These are phyloP conservation scores for Tineola bisselliella DNA, from an alignment of 2,888 invertebrate species.

Conservation along the genomic window DNA sequence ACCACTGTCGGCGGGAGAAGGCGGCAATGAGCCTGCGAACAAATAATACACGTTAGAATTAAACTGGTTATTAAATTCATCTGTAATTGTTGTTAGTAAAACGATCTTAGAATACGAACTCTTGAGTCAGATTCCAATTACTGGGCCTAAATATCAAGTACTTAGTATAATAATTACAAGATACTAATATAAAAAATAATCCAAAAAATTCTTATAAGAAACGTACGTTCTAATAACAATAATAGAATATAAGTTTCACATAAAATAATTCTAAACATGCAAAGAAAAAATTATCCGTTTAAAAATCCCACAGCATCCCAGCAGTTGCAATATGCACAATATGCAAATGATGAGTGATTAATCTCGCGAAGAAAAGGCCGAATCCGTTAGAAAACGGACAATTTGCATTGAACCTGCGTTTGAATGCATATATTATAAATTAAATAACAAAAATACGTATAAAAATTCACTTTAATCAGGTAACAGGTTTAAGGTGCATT, in stretches of 20 bases:
- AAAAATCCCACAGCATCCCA: neutral
- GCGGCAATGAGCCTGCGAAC: constrained; percentile 87
- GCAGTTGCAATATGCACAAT: neutral
- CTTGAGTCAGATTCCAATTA: too few species aligned
- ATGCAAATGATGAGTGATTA: constrained; percentile 23
- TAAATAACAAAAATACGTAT: neutral
- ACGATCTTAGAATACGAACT: too few species aligned
- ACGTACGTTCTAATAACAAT: too few species aligned
- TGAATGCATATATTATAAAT: neutral
- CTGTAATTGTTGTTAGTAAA: too few species aligned
- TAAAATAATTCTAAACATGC: too few species aligned
- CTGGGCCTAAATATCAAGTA: too few species aligned
- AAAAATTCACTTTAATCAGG: neutral
- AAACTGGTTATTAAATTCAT: too few species aligned
- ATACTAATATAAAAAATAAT: too few species aligned
- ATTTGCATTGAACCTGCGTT: neutral
- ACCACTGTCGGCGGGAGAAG: constrained; percentile 97
- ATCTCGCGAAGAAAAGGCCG: constrained; percentile 23
- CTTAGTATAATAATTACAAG: too few species aligned
- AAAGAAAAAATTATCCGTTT: too few species aligned
- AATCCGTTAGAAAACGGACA: constrained; percentile 35
- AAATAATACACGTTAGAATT: neutral
- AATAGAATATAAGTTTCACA: too few species aligned
- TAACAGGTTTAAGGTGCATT: constrained; percentile 21
- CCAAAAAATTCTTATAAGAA: too few species aligned